Percentiles rank a stretch among this genome's conserved stretches.
phyloP scores from a whole-genome alignment of 2,888 invertebrate species.

The Aleiodes leptofemur region DNA sequence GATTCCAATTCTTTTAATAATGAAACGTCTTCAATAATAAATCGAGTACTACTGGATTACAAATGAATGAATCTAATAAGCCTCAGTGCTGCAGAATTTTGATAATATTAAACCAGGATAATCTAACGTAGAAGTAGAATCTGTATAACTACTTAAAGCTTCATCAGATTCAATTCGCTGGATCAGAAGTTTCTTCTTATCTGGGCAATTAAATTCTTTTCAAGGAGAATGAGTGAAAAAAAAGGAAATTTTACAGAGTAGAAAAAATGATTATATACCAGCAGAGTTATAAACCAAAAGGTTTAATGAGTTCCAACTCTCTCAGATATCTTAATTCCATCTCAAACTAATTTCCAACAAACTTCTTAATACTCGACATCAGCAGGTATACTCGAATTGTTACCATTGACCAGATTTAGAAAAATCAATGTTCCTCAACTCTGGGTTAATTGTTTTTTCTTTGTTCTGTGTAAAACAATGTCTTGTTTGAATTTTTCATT shows the following conservation, averaged over 20 bases:
- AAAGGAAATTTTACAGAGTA: constrained; percentile 2
- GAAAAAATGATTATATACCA: constrained; percentile 37
- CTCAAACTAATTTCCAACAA: constrained; percentile 65
- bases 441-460: neutral
- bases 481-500: too few species aligned
- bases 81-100: neutral
- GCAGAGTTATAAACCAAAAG: constrained; percentile 45
- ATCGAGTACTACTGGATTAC: neutral
- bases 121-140: neutral
- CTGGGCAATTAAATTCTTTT: constrained; percentile 18
- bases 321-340: constrained; percentile 61
- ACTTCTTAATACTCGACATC: constrained; percentile 49
- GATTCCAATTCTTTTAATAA: neutral
- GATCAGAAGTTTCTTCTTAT: constrained; percentile 17
- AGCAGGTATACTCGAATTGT: constrained; percentile 46
- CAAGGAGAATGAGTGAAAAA: constrained; percentile 20
- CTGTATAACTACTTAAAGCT: too few species aligned
- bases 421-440: neutral
- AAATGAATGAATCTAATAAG: constrained; percentile 1
- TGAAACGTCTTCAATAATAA: constrained; percentile 11
- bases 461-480: too few species aligned
- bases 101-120: constrained; percentile 10
- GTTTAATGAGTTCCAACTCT: constrained; percentile 55
- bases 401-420: constrained; percentile 35
- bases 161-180: constrained; percentile 8